phyloP scores from a whole-genome alignment of 2,797 vertebrate genomes.

The Gymnothorax reevesii region DNA sequence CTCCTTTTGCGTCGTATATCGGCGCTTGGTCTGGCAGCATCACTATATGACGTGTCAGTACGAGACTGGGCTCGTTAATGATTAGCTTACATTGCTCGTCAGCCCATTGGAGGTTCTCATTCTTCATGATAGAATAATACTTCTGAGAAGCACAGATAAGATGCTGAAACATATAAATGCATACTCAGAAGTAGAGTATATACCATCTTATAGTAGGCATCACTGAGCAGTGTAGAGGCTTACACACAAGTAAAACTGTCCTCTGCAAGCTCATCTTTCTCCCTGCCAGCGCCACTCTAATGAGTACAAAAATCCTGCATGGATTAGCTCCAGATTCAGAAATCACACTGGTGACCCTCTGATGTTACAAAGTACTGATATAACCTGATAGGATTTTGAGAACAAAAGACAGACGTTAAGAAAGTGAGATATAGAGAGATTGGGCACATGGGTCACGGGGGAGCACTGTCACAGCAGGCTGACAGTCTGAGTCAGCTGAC shows the following conservation, averaged over 20 bases:
- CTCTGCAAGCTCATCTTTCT: not conserved
- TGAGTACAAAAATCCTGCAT: constrained; percentile 58
- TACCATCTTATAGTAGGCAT: constrained; percentile 30
- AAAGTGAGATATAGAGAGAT: constrained; percentile 59
- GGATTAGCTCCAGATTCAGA: constrained; percentile 67
- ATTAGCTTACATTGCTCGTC: too few relatives aligned
- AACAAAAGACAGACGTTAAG: constrained; percentile 74
- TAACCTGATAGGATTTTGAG: constrained; percentile 67
- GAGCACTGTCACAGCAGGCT: constrained; percentile 55
- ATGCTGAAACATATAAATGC: not conserved
- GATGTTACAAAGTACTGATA: constrained; percentile 64
- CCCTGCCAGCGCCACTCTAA: constrained; percentile 42
- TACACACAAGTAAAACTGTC: constrained; percentile 37
- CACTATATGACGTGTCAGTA: too few relatives aligned
- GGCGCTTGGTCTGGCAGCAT: too few relatives aligned
- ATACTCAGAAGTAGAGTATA: not conserved
- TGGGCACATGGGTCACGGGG: constrained; percentile 25
- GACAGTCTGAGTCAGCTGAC: constrained; percentile 41
- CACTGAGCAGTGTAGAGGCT: constrained; percentile 46
- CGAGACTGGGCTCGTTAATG: too few relatives aligned
- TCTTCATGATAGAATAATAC: constrained; percentile 35
- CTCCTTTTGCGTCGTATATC: too few relatives aligned
- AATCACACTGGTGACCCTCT: constrained; percentile 64
- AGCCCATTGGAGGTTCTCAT: too few relatives aligned
- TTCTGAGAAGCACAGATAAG: not conserved